phyloP scores from a whole-genome alignment of 2,797 vertebrate species.

The Cyclura pinguis region DNA sequence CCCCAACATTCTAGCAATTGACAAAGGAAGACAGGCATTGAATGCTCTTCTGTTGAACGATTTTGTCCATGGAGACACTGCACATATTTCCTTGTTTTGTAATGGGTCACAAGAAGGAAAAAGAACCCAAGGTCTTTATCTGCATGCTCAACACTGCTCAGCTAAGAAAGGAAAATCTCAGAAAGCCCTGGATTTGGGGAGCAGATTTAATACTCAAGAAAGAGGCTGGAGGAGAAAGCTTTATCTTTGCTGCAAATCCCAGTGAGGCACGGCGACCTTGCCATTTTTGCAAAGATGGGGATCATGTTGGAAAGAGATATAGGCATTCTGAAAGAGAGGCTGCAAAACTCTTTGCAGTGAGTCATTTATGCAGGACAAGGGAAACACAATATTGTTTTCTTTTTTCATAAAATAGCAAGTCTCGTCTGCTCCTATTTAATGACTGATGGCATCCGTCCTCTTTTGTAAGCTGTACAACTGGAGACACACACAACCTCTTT shows the following conservation, averaged over 20 bases:
- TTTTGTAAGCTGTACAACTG: background rate
- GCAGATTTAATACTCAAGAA: slow-evolving; percentile 59
- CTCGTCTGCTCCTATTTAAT: slow-evolving; percentile 37
- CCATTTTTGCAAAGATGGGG: slow-evolving; percentile 39
- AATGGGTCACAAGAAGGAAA: background rate
- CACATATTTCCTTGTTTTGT: background rate
- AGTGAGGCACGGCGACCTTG: slow-evolving; percentile 44
- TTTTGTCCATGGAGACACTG: background rate
- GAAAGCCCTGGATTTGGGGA: slow-evolving; percentile 54
- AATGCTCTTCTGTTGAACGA: background rate
- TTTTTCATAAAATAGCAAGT: slow-evolving; percentile 24
- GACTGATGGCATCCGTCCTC: background rate
- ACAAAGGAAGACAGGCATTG: background rate
- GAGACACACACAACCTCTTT: background rate
- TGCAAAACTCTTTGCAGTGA: background rate
- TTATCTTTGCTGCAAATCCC: slow-evolving; percentile 49
- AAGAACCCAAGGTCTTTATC: slow-evolving; percentile 4
- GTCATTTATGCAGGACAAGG: background rate
- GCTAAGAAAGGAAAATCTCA: slow-evolving; percentile 34
- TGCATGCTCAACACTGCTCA: slow-evolving; percentile 35
- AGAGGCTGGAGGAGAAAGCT: slow-evolving; percentile 43
- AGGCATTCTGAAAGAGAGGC: slow-evolving; percentile 5
- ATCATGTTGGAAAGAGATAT: slow-evolving; percentile 14
- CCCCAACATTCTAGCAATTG: background rate
- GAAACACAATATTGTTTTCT: slow-evolving; percentile 18